Evolutionary conservation across 2,888 invertebrate species (phyloP).

Genomic region (Amblyjoppa fuscipennis): DNA sequence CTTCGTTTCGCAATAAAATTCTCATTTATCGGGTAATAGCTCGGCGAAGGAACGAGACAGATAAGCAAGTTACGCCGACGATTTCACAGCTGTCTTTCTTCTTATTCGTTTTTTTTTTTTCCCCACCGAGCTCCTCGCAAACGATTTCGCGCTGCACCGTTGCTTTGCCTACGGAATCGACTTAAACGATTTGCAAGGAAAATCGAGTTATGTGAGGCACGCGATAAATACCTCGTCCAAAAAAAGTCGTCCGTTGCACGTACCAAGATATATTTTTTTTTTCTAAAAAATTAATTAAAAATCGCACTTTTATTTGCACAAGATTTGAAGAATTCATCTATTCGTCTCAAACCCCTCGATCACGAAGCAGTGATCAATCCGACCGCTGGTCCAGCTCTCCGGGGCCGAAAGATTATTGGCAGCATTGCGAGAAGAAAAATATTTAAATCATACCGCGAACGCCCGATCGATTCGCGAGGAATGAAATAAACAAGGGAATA

Average conservation of each 20-base stretch:
- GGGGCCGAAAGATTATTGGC: too few species aligned
- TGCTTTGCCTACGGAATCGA: not conserved
- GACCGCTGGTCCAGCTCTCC: too few species aligned
- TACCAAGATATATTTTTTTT: too few species aligned
- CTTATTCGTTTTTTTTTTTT: constrained; percentile 37
- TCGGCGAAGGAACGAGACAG: not conserved
- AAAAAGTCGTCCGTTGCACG: not conserved
- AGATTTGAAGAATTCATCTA: too few species aligned
- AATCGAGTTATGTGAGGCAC: not conserved
- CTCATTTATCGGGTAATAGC: constrained; percentile 28
- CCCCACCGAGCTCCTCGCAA: constrained; percentile 2
- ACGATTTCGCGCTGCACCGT: not conserved
- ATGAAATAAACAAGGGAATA: constrained; percentile 8
- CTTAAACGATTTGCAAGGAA: not conserved
- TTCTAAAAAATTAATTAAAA: too few species aligned
- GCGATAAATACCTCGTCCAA: not conserved
- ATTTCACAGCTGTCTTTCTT: constrained; percentile 18
- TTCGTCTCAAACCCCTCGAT: too few species aligned
- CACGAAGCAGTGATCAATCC: too few species aligned
- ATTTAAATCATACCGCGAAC: not conserved
- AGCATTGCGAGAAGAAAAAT: not conserved
- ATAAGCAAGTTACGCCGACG: constrained; percentile 36
- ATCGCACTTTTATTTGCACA: too few species aligned
- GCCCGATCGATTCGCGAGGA: not conserved
- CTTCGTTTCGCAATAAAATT: constrained; percentile 28